These are phyloP conservation scores for Stigmatopora nigra DNA, from an alignment of 2,113 vertebrate species.

Conservation along the genomic window DNA sequence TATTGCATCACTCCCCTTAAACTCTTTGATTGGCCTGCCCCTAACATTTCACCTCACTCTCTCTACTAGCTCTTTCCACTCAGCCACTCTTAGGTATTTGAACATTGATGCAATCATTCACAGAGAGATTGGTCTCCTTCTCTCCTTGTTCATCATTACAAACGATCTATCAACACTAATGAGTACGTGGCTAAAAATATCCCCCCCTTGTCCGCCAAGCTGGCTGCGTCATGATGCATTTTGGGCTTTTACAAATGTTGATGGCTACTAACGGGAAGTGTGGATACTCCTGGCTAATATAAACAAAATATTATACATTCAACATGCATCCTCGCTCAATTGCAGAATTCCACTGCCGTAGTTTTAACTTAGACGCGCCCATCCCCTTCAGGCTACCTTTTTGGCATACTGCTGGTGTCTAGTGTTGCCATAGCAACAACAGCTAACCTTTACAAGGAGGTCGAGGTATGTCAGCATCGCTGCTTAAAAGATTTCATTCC, in stretches of 20 bases:
- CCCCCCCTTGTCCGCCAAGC: constrained; percentile 51
- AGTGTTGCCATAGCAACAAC: constrained; percentile 53
- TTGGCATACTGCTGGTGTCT: constrained; percentile 55
- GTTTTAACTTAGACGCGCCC: constrained; percentile 31
- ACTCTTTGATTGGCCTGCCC: constrained; percentile 41
- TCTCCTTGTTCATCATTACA: constrained; percentile 56
- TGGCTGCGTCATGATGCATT: constrained; percentile 51
- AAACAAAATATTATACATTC: constrained; percentile 51
- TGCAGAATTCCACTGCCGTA: constrained; percentile 45
- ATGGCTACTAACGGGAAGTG: constrained; percentile 57
- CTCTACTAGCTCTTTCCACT: constrained; percentile 32
- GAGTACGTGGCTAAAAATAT: constrained; percentile 72
- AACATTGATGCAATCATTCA: constrained; percentile 54
- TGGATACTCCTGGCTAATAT: constrained; percentile 39
- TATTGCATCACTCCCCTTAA: constrained; percentile 35
- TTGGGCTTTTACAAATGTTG: constrained; percentile 64
- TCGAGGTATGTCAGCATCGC: constrained; percentile 47
- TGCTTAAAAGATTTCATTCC: constrained; percentile 43
- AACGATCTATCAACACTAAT: constrained; percentile 68
- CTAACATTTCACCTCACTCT: constrained; percentile 40
- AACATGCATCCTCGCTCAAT: constrained; percentile 34
- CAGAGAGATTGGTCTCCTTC: constrained; percentile 42
- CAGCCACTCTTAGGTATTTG: constrained; percentile 45
- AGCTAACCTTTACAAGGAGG: constrained; percentile 55
- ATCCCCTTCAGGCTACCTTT: constrained; percentile 33